Evolutionary conservation across 2,888 invertebrate species (phyloP), one percentile per base, ranked within the genome.

Genomic region (Antheraea yamamai): DNA sequence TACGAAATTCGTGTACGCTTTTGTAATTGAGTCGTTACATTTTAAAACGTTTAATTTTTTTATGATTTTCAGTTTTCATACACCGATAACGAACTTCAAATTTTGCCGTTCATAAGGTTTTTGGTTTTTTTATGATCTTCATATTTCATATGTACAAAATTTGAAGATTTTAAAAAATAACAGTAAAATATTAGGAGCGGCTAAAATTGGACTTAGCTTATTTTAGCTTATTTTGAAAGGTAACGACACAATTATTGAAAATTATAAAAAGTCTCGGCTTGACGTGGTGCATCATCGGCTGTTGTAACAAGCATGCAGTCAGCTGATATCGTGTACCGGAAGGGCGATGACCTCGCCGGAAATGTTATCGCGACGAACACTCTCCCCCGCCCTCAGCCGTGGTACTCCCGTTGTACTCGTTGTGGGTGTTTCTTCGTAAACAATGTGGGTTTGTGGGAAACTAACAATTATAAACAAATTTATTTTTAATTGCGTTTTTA

Each of bases 261-360:
- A 66, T 12, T 30, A 30, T 30, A 66, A 8, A 39, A 30, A 26
- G 20, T 30, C 4, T 66, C 16, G 4, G 64, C 2, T 66, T 30
- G 10, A 30, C 18, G 71, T 75, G 71, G 68, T 61, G 76, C 61
- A 61, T 10, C 61, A 58, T 16, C 55, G n/a, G 76, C 74, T 77
- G 77, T 79, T 78, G 76, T 78, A 79, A 77, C 76, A 75, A 76
- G 35, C 79, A 79, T 78, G 80, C 79, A 80, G 75, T 82, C 90
- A 90, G 91, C 92, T 89, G 92, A 90, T 91, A 91, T 85, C 72
- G 58, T 73, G 80, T 75, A 83, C 83, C 89, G 93, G 94, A 93
- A 93, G 94, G 91, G 87, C 90, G 84, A 85, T 88, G 88, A 90
- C 92, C 93, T 85, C 89, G 82, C 90, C 91, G 92, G 92, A 92